These are phyloP conservation scores for Drosophila pachea DNA, from an alignment of 1,140 invertebrate species.

Conservation along the genomic window DNA sequence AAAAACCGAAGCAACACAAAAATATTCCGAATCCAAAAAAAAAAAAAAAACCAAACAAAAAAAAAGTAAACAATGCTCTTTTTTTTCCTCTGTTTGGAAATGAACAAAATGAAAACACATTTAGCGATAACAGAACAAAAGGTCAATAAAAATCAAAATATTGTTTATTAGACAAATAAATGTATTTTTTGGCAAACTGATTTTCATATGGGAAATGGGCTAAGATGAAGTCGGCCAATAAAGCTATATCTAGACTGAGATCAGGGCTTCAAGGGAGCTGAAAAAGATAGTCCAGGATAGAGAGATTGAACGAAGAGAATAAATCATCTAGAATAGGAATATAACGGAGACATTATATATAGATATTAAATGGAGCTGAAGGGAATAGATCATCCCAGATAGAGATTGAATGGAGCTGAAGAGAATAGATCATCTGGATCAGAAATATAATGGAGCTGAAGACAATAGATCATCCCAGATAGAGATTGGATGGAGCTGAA, in stretches of 20 bases:
- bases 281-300: too few relatives aligned
- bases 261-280: background rate
- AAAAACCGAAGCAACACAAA: background rate
- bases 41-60: background rate
- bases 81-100: constrained; percentile 21
- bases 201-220: constrained; percentile 18
- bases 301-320: too few relatives aligned
- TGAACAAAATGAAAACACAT: constrained; percentile 21
- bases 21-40: background rate
- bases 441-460: too few relatives aligned
- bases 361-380: too few relatives aligned
- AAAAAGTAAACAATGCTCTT: constrained; percentile 12
- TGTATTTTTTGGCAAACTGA: constrained; percentile 66
- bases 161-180: constrained; percentile 75
- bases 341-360: too few relatives aligned
- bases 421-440: too few relatives aligned
- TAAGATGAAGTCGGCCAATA: background rate
- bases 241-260: too few relatives aligned
- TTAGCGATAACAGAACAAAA: constrained; percentile 42
- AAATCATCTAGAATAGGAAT: too few relatives aligned
- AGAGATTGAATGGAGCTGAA: too few relatives aligned
- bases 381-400: too few relatives aligned
- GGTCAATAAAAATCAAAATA: constrained; percentile 64
- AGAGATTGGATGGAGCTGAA: too few relatives aligned
- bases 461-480: too few relatives aligned